Conservation (phyloP, 2,888 invertebrate genomes). For the Idaea dimidiata region DNA sequence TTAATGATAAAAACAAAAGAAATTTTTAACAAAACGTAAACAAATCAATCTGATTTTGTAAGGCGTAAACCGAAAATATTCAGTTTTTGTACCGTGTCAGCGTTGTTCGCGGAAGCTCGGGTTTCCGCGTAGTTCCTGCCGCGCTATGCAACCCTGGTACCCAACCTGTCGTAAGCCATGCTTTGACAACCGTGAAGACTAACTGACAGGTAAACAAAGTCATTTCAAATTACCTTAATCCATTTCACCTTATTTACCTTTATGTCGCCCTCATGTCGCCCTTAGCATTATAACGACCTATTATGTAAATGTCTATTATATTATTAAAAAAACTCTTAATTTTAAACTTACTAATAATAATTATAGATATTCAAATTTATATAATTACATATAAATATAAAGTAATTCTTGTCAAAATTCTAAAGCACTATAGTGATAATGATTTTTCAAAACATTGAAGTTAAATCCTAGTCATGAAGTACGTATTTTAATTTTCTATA, state of each 20-base stretch:
- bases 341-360: too few relatives aligned
- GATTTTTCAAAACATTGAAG: neutral
- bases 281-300: neutral
- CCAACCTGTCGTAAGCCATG: slow-evolving; percentile 69
- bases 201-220: slow-evolving; percentile 58
- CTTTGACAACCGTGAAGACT: slow-evolving; percentile 72
- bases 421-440: neutral
- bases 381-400: too few relatives aligned
- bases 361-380: too few relatives aligned
- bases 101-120: slow-evolving; percentile 23
- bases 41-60: neutral
- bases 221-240: neutral
- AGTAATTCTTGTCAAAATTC: neutral
- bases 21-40: too few relatives aligned
- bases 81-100: slow-evolving; percentile 22
- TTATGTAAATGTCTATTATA: too few relatives aligned
- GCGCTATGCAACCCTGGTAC: slow-evolving; percentile 57
- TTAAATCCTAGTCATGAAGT: neutral
- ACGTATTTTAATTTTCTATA: neutral
- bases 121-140: slow-evolving; percentile 29
- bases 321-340: too few relatives aligned
- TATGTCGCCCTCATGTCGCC: neutral
- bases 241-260: neutral
- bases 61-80: too few relatives aligned
- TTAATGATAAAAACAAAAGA: too few relatives aligned